phyloP scores from a whole-genome alignment of 2,888 invertebrate genomes.

The Notodonta ziczac region DNA sequence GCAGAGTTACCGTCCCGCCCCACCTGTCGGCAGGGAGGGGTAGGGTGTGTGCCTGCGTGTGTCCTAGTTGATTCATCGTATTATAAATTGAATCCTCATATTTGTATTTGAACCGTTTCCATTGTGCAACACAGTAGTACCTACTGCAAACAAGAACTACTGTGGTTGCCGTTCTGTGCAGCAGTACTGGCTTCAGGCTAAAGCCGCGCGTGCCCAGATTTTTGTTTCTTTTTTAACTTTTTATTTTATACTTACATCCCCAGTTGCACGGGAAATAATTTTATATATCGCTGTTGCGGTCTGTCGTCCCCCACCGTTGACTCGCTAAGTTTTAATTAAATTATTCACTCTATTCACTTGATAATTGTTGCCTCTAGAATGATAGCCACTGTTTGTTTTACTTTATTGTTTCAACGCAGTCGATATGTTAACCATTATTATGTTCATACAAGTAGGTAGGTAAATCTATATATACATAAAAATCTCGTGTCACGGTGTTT shows the following conservation, averaged over 20 bases:
- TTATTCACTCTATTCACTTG: slow-evolving; percentile 74
- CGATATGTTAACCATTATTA: background rate
- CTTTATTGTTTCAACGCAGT: background rate
- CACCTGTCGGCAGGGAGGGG: too few species aligned
- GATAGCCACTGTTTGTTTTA: slow-evolving; percentile 35
- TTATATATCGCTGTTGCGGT: slow-evolving; percentile 71
- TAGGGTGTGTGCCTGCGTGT: too few species aligned
- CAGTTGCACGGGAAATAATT: slow-evolving; percentile 61
- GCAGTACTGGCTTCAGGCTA: slow-evolving; percentile 24
- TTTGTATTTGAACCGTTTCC: slow-evolving; percentile 28
- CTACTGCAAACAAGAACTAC: slow-evolving; percentile 47
- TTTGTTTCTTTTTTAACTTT: slow-evolving; percentile 35
- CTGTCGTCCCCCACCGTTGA: slow-evolving; percentile 55
- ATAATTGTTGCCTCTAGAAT: slow-evolving; percentile 57
- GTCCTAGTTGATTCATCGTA: background rate
- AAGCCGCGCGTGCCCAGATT: slow-evolving; percentile 35
- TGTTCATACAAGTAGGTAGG: too few species aligned
- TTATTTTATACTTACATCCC: slow-evolving; percentile 20
- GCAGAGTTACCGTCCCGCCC: too few species aligned
- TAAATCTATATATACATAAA: too few species aligned
- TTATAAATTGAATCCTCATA: slow-evolving; percentile 34
- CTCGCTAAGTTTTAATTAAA: slow-evolving; percentile 74
- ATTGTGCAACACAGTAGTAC: slow-evolving; percentile 34
- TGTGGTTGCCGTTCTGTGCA: slow-evolving; percentile 42
- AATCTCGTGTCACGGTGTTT: too few species aligned